Conservation (phyloP, 2,888 invertebrate genomes). For the Ochlodes sylvanus region DNA sequence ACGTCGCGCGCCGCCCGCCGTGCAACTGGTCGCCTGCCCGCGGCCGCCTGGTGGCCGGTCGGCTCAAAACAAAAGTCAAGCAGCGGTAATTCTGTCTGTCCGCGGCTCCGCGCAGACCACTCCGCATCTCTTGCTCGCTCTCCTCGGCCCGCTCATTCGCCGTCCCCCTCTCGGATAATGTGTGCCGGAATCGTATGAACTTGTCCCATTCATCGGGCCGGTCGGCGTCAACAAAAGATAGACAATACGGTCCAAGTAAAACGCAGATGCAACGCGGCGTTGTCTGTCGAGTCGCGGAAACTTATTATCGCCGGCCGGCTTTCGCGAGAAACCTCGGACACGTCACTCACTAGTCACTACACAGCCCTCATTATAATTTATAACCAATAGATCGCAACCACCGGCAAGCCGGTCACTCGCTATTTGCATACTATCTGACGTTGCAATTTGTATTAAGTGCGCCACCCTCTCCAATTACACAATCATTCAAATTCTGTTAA, state of each 20-base stretch:
- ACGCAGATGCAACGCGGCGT: constrained; percentile 50
- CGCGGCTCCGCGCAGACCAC: constrained; percentile 61
- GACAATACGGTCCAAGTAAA: constrained; percentile 62
- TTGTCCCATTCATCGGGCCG: constrained; percentile 75
- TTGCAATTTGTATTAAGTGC: constrained; percentile 31
- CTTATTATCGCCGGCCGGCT: constrained; percentile 11
- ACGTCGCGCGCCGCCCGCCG: constrained; percentile 71
- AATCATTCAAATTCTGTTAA: constrained; percentile 33
- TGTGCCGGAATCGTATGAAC: constrained; percentile 69
- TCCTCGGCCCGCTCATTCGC: constrained; percentile 49
- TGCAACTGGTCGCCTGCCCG: constrained; percentile 65
- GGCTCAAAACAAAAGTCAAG: constrained; percentile 73
- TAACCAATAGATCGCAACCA: constrained; percentile 29
- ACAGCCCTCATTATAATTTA: constrained; percentile 47
- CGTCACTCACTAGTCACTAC: constrained; percentile 36
- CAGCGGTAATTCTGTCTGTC: constrained; percentile 76
- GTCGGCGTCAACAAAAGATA: constrained; percentile 57
- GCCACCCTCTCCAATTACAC: constrained; percentile 41
- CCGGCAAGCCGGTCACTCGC: constrained; percentile 15
- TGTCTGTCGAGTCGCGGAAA: constrained; percentile 65
- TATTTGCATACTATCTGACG: constrained; percentile 42
- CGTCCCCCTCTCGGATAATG: constrained; percentile 53
- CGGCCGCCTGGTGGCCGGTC: constrained; percentile 42
- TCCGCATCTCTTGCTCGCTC: constrained; percentile 50
- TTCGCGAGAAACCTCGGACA: constrained; percentile 29